Conservation (phyloP, 2,113 vertebrate genomes). For the Marcusenius ussheri region DNA sequence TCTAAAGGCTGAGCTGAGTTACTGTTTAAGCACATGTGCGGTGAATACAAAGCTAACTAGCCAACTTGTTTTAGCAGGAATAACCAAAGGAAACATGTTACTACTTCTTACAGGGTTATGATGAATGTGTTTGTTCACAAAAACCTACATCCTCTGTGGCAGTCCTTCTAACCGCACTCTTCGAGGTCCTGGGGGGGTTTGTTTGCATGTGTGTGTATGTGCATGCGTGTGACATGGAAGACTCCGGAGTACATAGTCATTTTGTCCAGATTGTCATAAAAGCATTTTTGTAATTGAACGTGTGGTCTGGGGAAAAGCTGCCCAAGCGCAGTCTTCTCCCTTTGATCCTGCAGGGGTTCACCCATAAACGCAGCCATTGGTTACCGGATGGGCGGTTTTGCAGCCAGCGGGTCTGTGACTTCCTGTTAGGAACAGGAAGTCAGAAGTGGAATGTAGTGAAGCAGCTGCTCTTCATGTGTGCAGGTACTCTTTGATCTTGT, state of each 20-base stretch:
- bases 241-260: background rate
- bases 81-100: background rate
- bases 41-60: background rate
- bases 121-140: background rate
- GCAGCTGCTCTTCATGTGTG: background rate
- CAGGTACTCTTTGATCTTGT: background rate
- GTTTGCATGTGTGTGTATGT: background rate
- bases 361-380: conserved; percentile 48
- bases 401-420: background rate
- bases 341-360: conserved; percentile 57
- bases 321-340: conserved; percentile 39
- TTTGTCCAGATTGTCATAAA: conserved; percentile 48
- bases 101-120: background rate
- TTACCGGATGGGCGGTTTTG: conserved; percentile 46
- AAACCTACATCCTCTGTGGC: background rate
- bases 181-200: background rate
- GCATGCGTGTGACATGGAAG: background rate
- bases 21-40: background rate
- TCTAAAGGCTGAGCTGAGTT: background rate
- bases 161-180: background rate
- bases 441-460: background rate
- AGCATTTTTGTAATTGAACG: background rate
- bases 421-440: background rate
- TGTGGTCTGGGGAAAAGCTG: conserved; percentile 26
- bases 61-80: background rate